Percentiles rank a stretch among this genome's conserved stretches.
Evolutionary conservation across 1,140 invertebrate species (phyloP).

Genomic region (Aporrectodea caliginosa): DNA sequence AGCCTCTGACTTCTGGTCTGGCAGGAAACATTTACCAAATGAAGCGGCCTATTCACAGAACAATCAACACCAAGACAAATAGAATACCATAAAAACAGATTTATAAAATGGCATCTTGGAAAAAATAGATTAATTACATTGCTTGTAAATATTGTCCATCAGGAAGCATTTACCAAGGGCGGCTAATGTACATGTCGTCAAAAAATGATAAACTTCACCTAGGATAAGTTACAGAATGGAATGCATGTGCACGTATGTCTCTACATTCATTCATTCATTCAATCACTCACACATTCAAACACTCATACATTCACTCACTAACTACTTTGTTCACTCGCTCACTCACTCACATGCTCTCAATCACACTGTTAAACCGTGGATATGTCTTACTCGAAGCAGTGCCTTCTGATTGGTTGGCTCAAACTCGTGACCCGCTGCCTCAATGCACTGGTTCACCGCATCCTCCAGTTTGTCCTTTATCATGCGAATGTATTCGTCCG

Average conservation of each 20-base stretch:
- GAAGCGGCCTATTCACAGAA: slow-evolving; percentile 81
- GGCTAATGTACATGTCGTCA: too few species aligned
- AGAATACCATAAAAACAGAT: too few species aligned
- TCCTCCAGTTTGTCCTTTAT: slow-evolving; percentile 73
- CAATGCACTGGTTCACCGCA: slow-evolving; percentile 84
- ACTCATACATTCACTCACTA: neutral
- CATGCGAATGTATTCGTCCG: slow-evolving; percentile 86
- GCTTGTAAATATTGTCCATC: too few species aligned
- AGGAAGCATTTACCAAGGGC: too few species aligned
- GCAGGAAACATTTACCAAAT: slow-evolving; percentile 89
- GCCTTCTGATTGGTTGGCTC: slow-evolving; percentile 80
- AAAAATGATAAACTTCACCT: too few species aligned
- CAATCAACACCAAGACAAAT: too few species aligned
- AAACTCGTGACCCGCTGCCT: slow-evolving; percentile 86
- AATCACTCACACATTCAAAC: neutral
- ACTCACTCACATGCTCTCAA: neutral
- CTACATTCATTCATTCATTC: neutral
- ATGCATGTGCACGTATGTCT: too few species aligned
- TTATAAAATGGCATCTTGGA: too few species aligned
- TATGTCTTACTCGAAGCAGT: slow-evolving; percentile 67
- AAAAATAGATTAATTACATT: too few species aligned
- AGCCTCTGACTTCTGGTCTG: slow-evolving; percentile 70
- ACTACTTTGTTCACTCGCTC: neutral
- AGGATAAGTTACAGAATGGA: too few species aligned
- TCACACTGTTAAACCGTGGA: neutral